Evolutionary conservation across 2,888 invertebrate genomes (phyloP).

Genomic region (Amphiduros pacificus): DNA sequence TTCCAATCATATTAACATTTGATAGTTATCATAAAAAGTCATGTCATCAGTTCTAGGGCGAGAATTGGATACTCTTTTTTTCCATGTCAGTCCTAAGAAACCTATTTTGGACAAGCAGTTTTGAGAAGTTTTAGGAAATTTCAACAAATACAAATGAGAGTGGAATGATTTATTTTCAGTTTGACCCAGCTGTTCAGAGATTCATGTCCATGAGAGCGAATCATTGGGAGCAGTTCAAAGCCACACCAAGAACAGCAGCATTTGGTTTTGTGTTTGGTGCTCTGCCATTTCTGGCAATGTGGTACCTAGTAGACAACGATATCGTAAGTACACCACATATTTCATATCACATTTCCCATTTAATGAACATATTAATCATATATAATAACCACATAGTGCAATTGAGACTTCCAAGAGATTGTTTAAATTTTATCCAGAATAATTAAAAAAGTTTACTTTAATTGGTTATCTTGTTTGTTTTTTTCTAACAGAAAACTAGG

Average conservation of each 20-base stretch:
- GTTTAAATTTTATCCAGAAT: not conserved
- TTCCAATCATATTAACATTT: too few relatives aligned
- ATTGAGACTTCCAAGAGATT: not conserved
- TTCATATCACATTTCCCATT: too few relatives aligned
- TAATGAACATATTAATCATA: not conserved
- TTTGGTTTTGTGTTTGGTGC: slow-evolving; percentile 60
- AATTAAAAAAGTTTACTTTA: not conserved
- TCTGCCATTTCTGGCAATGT: slow-evolving; percentile 32
- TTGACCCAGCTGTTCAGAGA: slow-evolving; percentile 78
- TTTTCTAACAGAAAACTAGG: slow-evolving; percentile 28
- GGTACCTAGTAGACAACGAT: slow-evolving; percentile 22
- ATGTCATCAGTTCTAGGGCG: too few relatives aligned
- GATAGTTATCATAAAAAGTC: too few relatives aligned
- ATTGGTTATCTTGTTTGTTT: not conserved
- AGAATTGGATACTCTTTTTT: too few relatives aligned
- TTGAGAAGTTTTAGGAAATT: too few relatives aligned
- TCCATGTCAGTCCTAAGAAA: too few relatives aligned
- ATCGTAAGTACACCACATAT: slow-evolving; percentile 30
- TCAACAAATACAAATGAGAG: too few relatives aligned
- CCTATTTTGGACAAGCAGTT: too few relatives aligned
- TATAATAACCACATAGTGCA: not conserved
- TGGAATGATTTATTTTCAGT: slow-evolving; percentile 67
- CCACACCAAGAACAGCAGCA: slow-evolving; percentile 66
- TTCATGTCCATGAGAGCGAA: slow-evolving; percentile 73
- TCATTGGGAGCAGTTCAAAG: slow-evolving; percentile 70